A percentile compares a stretch with the other conserved stretches of the same genome.
These are phyloP conservation scores for Aspidiotus rigidus DNA, from an alignment of 2,888 invertebrate genomes.

Conservation along the genomic window DNA sequence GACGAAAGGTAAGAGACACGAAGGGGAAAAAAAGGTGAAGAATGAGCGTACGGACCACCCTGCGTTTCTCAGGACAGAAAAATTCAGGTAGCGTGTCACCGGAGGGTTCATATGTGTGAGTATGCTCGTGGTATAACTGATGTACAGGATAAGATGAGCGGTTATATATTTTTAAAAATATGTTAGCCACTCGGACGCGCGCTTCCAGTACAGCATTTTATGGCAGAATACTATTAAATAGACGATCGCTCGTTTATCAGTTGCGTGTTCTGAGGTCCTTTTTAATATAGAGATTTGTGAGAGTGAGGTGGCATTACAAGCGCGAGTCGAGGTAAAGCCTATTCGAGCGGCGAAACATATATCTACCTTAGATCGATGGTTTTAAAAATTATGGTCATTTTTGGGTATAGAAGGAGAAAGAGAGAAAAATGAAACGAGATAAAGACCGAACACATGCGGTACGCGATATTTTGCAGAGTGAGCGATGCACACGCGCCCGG, in stretches of 20 bases:
- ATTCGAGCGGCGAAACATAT: background rate
- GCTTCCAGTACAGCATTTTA: background rate
- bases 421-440: too few relatives aligned
- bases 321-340: too few relatives aligned
- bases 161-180: conserved; percentile 7
- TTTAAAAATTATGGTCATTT: too few relatives aligned
- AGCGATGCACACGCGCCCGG: too few relatives aligned
- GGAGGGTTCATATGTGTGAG: conserved; percentile 12
- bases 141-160: conserved; percentile 17
- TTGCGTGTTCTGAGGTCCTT: conserved; percentile 7
- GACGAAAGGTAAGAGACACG: background rate
- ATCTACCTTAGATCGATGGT: conserved; percentile 2
- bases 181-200: background rate
- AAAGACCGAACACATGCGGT: too few relatives aligned
- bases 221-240: conserved; percentile 12
- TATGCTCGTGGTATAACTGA: conserved; percentile 6
- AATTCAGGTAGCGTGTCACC: conserved; percentile 27
- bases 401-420: too few relatives aligned
- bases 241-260: conserved; percentile 20
- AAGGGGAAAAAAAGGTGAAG: conserved; percentile 2
- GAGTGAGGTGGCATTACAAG: background rate
- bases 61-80: conserved; percentile 13
- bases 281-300: conserved; percentile 19
- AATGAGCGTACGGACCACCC: conserved; percentile 17
- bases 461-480: too few relatives aligned